Percentiles rank a stretch among this genome's conserved stretches.
phyloP scores from a whole-genome alignment of 1,140 invertebrate species.

The Drosophila rhopaloa region DNA sequence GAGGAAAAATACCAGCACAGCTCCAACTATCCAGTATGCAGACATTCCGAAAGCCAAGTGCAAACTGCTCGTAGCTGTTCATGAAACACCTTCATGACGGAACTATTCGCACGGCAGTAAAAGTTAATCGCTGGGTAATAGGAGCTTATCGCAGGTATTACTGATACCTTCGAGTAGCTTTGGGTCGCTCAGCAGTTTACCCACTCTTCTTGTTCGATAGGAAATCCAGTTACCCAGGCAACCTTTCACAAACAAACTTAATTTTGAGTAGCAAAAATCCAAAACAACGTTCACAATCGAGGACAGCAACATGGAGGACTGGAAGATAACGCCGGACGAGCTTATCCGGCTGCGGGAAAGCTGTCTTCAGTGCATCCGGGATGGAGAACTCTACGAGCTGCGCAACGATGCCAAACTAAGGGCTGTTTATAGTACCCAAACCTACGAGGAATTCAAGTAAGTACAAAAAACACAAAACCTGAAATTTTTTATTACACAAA shows the following conservation, averaged over 20 bases:
- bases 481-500: background rate
- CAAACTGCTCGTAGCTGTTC: conserved; percentile 36
- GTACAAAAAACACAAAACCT: background rate
- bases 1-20: conserved; percentile 2
- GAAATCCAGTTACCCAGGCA: conserved; percentile 53
- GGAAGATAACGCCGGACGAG: conserved; percentile 69
- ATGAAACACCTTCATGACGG: conserved; percentile 36
- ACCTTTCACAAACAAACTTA: conserved; percentile 51
- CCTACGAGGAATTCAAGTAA: conserved; percentile 87
- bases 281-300: background rate
- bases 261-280: background rate
- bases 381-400: conserved; percentile 86
- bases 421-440: conserved; percentile 86
- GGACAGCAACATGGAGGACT: conserved; percentile 40
- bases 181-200: conserved; percentile 1
- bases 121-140: conserved; percentile 62
- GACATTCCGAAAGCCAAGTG: conserved; percentile 11
- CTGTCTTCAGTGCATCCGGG: conserved; percentile 64
- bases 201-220: background rate
- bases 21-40: conserved; percentile 12
- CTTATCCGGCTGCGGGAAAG: conserved; percentile 51
- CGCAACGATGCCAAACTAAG: conserved; percentile 87
- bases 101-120: conserved; percentile 40
- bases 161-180: conserved; percentile 12
- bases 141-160: conserved; percentile 47